Percentiles rank a stretch among this genome's conserved stretches.
These are phyloP conservation scores for Pocota personata DNA, from an alignment of 2,888 invertebrate genomes.

Conservation along the genomic window DNA sequence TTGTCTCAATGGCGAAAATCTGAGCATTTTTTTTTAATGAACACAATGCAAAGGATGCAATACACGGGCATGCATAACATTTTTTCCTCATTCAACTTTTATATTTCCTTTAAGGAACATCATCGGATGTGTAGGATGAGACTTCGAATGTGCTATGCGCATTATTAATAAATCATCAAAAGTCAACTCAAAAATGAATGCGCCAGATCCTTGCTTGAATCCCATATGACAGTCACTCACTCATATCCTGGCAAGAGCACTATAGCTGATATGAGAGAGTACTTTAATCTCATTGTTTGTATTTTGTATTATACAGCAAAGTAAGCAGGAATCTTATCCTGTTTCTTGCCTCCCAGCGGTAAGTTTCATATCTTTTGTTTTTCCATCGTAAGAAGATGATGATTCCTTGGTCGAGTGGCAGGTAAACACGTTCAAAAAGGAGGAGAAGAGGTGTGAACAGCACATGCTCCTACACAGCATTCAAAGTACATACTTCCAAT, in stretches of 20 bases:
- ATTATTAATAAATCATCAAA: conserved; percentile 1
- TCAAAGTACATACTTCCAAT: background rate
- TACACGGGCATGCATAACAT: background rate
- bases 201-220: background rate
- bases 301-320: background rate
- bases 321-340: conserved; percentile 1
- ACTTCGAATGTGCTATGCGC: background rate
- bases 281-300: background rate
- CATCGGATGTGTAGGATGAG: background rate
- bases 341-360: background rate
- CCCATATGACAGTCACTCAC: background rate
- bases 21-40: background rate
- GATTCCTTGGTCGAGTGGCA: background rate
- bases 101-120: background rate
- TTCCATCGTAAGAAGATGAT: background rate
- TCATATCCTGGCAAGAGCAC: background rate
- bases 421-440: background rate
- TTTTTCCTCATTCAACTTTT: background rate
- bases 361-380: background rate
- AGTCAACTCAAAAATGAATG: background rate
- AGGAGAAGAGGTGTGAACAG: background rate
- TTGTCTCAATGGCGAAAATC: background rate
- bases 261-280: background rate
- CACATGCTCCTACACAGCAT: background rate
- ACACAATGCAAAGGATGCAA: conserved; percentile 16